Percentiles rank a stretch among this genome's conserved stretches.
Conservation (phyloP, 35 echinoderm and acorn worm species). For the Strongylocentrotus purpuratus region DNA sequence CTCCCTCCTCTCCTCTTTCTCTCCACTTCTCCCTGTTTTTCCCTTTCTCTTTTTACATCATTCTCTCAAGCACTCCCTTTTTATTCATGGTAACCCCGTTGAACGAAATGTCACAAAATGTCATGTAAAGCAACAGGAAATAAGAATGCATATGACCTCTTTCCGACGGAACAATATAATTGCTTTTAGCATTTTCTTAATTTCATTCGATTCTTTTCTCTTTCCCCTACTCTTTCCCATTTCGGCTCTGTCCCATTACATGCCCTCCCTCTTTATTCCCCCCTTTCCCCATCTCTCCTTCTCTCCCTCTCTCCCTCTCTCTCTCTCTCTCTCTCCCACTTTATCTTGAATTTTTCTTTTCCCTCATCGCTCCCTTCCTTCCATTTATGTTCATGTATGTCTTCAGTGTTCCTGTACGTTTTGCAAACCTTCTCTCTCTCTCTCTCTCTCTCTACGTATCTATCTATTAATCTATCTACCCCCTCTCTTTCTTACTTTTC, state of each 20-base stretch:
- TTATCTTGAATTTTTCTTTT: neutral
- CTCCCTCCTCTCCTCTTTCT: neutral
- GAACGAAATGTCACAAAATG: neutral
- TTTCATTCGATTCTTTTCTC: neutral
- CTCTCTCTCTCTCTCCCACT: too few relatives aligned
- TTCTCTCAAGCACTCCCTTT: neutral
- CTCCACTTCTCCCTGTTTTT: neutral
- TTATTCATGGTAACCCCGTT: neutral
- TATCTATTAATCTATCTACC: neutral
- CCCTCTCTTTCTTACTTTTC: neutral
- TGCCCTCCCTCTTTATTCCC: neutral
- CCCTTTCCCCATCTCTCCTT: neutral
- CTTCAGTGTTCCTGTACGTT: neutral
- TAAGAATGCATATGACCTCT: neutral
- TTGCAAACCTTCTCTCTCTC: neutral
- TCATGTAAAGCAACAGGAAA: conserved; percentile 2
- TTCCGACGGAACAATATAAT: neutral
- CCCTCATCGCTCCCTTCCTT: neutral
- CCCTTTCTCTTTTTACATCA: neutral
- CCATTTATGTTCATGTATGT: neutral
- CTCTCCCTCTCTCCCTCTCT: too few relatives aligned
- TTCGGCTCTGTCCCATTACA: neutral
- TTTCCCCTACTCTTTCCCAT: neutral
- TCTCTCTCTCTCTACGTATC: neutral
- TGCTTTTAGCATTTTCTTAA: neutral